Evolutionary conservation across 1,140 invertebrate species (phyloP).

Genomic region (Caenorhabditis brenneri): DNA sequence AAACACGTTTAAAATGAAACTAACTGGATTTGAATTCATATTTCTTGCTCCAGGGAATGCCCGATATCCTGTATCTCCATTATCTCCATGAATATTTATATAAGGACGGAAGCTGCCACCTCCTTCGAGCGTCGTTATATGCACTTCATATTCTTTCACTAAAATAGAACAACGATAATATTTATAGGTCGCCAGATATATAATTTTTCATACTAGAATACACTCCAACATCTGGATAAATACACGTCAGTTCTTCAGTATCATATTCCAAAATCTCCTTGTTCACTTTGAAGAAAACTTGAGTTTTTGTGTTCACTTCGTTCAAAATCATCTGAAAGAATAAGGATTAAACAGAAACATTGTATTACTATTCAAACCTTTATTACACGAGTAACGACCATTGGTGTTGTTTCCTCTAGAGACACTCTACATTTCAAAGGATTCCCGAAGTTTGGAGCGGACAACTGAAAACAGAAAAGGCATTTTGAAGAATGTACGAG

Average conservation of each 20-base stretch:
- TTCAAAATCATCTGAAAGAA: not conserved
- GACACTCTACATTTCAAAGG: not conserved
- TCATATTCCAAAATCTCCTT: not conserved
- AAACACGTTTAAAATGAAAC: too few relatives aligned
- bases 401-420: not conserved
- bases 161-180: too few relatives aligned
- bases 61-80: not conserved
- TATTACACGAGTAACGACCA: not conserved
- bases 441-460: constrained; percentile 12
- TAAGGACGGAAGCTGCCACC: constrained; percentile 22
- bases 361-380: too few relatives aligned
- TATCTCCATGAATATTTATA: not conserved
- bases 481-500: too few relatives aligned
- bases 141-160: not conserved
- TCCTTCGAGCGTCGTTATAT: not conserved
- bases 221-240: not conserved
- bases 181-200: not conserved
- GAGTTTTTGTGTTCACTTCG: not conserved
- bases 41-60: not conserved
- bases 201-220: not conserved
- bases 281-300: not conserved
- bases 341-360: not conserved
- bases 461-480: not conserved
- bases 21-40: not conserved
- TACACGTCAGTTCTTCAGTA: not conserved